phyloP scores from a whole-genome alignment of 1,140 invertebrate genomes.

The Drosophila sp. region DNA sequence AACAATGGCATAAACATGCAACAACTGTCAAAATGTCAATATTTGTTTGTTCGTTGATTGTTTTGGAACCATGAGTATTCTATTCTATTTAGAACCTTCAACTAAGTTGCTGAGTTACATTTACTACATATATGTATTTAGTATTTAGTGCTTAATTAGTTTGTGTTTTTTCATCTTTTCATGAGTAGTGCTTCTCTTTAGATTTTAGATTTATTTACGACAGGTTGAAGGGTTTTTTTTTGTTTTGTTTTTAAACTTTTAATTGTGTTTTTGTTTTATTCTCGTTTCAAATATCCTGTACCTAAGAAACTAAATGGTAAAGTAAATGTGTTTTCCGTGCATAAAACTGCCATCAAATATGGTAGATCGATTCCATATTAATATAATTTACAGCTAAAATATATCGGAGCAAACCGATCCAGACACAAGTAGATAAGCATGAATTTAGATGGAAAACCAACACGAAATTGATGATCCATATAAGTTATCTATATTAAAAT shows the following conservation, averaged over 20 bases:
- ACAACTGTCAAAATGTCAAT: constrained; percentile 38
- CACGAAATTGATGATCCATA: no score
- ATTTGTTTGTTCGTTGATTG: constrained; percentile 20
- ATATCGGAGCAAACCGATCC: no score
- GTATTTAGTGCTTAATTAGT: constrained; percentile 27
- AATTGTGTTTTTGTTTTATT: constrained; percentile 42
- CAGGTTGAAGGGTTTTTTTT: constrained; percentile 9
- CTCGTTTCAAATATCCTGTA: constrained; percentile 11
- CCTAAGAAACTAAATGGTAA: neutral
- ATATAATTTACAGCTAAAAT: no score
- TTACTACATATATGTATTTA: neutral
- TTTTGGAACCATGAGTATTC: constrained; percentile 72
- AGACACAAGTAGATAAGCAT: no score
- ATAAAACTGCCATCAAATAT: no score
- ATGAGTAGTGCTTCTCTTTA: constrained; percentile 24
- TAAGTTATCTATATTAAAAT: no score
- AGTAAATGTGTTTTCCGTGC: no score
- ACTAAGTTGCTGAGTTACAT: constrained; percentile 63
- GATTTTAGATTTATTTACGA: constrained; percentile 18
- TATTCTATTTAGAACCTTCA: constrained; percentile 63
- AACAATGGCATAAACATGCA: constrained; percentile 16
- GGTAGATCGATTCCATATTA: no score
- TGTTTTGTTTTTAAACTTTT: neutral
- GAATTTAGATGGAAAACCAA: no score
- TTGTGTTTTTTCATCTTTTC: constrained; percentile 16